These are phyloP conservation scores for Tragelaphus scriptus DNA, from an alignment of 2,113 vertebrate species.

Conservation along the genomic window DNA sequence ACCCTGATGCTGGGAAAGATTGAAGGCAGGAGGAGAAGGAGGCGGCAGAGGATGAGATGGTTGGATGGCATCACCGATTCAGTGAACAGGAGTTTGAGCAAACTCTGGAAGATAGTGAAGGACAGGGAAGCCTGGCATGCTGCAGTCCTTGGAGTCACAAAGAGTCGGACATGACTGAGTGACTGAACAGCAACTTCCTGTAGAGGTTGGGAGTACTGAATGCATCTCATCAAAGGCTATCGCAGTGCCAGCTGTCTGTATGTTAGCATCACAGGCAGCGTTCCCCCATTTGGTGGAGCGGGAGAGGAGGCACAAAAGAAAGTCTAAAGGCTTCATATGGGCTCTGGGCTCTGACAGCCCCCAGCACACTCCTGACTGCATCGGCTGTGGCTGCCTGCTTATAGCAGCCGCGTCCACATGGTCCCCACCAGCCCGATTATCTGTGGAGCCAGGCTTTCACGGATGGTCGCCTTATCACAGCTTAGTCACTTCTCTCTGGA, in stretches of 20 bases:
- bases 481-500: neutral
- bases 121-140: neutral
- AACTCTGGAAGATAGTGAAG: neutral
- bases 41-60: neutral
- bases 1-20: neutral
- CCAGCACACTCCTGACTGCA: rapidly evolving
- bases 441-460: neutral
- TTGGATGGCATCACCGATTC: neutral
- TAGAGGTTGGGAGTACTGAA: too few species aligned
- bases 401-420: rapidly evolving
- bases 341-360: neutral
- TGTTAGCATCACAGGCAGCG: rapidly evolving
- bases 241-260: rapidly evolving
- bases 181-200: neutral
- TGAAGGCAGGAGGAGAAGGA: neutral
- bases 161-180: neutral
- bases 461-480: too few species aligned
- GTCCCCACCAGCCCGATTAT: rapidly evolving
- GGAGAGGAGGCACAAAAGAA: neutral
- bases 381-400: neutral
- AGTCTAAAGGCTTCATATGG: rapidly evolving
- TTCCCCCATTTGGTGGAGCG: rapidly evolving
- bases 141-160: neutral
- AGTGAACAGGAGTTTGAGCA: neutral
- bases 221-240: neutral